phyloP scores from a whole-genome alignment of 2,888 invertebrate species.

The Pollenia griseotomentosa region DNA sequence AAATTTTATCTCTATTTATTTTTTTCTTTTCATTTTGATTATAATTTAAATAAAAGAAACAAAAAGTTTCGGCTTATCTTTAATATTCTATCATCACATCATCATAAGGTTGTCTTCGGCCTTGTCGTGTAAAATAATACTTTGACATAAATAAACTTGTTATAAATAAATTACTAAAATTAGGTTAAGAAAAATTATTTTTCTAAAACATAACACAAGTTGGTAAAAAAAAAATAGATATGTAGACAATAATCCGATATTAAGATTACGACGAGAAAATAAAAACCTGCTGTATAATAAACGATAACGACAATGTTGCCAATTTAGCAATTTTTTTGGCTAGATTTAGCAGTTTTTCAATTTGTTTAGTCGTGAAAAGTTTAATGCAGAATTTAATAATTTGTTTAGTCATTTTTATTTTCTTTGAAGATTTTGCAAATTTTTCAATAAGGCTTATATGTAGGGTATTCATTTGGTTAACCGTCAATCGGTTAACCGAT shows the following conservation, averaged over 20 bases:
- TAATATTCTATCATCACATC: background rate
- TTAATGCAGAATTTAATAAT: too few species aligned
- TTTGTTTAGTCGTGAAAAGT: too few species aligned
- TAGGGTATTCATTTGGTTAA: too few species aligned
- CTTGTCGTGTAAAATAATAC: background rate
- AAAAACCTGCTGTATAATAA: slow-evolving; percentile 38
- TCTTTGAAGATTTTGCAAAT: too few species aligned
- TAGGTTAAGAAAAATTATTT: slow-evolving; percentile 11
- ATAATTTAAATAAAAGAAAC: background rate
- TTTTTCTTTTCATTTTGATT: too few species aligned
- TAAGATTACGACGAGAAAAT: slow-evolving; percentile 45
- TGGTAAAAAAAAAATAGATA: background rate
- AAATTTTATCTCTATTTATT: too few species aligned
- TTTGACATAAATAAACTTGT: slow-evolving; percentile 35
- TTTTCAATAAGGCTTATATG: too few species aligned
- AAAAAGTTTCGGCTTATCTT: background rate
- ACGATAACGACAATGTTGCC: background rate
- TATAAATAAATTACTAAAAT: slow-evolving; percentile 45
- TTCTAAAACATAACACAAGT: background rate
- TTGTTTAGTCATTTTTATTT: too few species aligned
- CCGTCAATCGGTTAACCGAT: too few species aligned
- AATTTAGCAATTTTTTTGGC: background rate
- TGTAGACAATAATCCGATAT: slow-evolving; percentile 15
- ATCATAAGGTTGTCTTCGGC: background rate
- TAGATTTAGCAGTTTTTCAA: too few species aligned